phyloP scores from a whole-genome alignment of 2,888 invertebrate species.

The Tenthredo mesomela region DNA sequence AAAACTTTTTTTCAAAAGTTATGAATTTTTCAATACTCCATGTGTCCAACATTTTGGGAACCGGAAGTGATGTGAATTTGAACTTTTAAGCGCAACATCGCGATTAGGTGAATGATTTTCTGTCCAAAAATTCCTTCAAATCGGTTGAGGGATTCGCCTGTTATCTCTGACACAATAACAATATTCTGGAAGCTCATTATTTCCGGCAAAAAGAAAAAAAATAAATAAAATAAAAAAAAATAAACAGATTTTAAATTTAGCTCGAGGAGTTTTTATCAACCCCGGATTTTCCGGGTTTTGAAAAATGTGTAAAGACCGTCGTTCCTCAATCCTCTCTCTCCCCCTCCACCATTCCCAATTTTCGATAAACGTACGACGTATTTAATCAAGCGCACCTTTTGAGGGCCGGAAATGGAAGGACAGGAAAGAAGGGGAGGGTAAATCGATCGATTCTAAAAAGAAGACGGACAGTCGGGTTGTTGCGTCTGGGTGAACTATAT shows the following conservation, averaged over 20 bases:
- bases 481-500: constrained; percentile 39
- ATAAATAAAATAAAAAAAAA: too few species aligned
- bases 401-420: constrained; percentile 4
- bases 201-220: not conserved
- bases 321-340: not conserved
- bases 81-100: too few species aligned
- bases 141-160: not conserved
- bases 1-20: too few species aligned
- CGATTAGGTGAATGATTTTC: too few species aligned
- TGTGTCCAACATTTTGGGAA: too few species aligned
- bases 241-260: too few species aligned
- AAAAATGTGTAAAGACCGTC: not conserved
- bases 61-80: too few species aligned
- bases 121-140: not conserved
- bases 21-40: too few species aligned
- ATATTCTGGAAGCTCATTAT: not conserved
- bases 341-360: not conserved
- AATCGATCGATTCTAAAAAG: not conserved
- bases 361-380: constrained; percentile 4
- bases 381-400: constrained; percentile 19
- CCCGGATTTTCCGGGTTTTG: not conserved
- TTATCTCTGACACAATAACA: not conserved
- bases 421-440: not conserved
- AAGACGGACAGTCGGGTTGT: constrained; percentile 8
- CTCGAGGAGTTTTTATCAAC: not conserved